Percentiles rank a stretch among this genome's conserved stretches.
Evolutionary conservation across 2,113 vertebrate genomes (phyloP).

Genomic region (Capreolus pygargus): DNA sequence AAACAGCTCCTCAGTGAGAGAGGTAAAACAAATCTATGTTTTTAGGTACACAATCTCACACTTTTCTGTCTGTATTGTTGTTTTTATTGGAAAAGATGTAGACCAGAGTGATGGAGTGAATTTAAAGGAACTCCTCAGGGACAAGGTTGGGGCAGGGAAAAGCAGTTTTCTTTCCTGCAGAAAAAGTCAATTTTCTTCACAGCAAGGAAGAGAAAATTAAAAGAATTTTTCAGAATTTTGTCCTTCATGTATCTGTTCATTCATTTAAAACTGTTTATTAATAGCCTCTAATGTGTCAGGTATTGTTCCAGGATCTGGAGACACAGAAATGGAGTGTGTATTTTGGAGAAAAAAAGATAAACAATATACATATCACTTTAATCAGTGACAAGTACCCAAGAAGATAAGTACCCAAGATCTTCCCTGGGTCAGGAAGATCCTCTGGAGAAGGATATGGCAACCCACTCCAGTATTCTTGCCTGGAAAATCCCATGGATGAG

Average conservation of each 20-base stretch:
- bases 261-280: background rate
- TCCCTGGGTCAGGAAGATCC: too few relatives aligned
- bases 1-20: background rate
- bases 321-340: background rate
- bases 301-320: background rate
- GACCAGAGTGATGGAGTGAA: background rate
- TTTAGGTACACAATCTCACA: background rate
- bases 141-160: background rate
- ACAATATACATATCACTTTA: background rate
- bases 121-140: background rate
- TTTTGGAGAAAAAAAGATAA: background rate
- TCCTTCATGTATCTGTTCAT: background rate
- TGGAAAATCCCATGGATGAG: too few relatives aligned
- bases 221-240: slow-evolving; percentile 12
- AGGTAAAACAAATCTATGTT: background rate
- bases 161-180: background rate
- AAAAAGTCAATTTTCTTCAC: slow-evolving; percentile 20
- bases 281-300: background rate
- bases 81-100: background rate
- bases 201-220: background rate
- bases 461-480: too few relatives aligned
- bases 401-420: background rate
- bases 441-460: too few relatives aligned
- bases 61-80: background rate
- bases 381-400: background rate